A percentile compares a stretch with the other conserved stretches of the same genome.
Conservation (phyloP, 2,888 invertebrate species). For the Leucozona laternaria region DNA sequence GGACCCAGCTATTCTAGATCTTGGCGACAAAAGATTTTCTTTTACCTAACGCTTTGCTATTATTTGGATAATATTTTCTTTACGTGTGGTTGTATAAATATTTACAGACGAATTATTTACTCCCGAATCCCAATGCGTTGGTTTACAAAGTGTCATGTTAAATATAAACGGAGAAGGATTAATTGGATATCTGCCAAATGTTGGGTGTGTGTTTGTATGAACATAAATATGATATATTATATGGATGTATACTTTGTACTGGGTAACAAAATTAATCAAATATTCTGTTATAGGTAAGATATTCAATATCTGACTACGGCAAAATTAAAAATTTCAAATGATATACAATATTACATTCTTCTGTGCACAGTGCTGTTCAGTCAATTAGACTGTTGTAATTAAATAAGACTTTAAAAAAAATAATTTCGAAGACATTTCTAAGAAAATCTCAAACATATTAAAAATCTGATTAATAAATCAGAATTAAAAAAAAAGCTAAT, state of each 20-base stretch:
- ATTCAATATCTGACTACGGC: slow-evolving; percentile 11
- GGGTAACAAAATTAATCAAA: slow-evolving; percentile 47
- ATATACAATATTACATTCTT: neutral
- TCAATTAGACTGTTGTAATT: too few relatives aligned
- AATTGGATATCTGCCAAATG: slow-evolving; percentile 59
- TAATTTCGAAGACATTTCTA: too few relatives aligned
- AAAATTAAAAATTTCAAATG: slow-evolving; percentile 30
- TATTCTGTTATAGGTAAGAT: neutral
- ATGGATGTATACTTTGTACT: neutral
- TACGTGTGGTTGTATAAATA: slow-evolving; percentile 42
- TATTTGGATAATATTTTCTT: slow-evolving; percentile 14
- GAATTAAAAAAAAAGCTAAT: too few relatives aligned
- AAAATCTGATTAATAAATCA: too few relatives aligned
- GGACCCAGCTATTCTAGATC: too few relatives aligned
- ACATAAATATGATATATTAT: neutral
- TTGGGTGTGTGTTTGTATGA: neutral
- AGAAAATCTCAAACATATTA: too few relatives aligned
- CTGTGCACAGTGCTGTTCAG: neutral
- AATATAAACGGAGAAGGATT: slow-evolving; percentile 57
- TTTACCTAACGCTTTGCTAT: neutral
- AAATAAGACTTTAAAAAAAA: too few relatives aligned
- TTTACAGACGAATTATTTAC: slow-evolving; percentile 42
- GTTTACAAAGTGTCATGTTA: slow-evolving; percentile 61
- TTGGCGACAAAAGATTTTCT: neutral
- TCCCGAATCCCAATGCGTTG: slow-evolving; percentile 9